Base-by-base conservation (phyloP, 1,140 invertebrate species). In the Zaprionus nigranus region DNA sequence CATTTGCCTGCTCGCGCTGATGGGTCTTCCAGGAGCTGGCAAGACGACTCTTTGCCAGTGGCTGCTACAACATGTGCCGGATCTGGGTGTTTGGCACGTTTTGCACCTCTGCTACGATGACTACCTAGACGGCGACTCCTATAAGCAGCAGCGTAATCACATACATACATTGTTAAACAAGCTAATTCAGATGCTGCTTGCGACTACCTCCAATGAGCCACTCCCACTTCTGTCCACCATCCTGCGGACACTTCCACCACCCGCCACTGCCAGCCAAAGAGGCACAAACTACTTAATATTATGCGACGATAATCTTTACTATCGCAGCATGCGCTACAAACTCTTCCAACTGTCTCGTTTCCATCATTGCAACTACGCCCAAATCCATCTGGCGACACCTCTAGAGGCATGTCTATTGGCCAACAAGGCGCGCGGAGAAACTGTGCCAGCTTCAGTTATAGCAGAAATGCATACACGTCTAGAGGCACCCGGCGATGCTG, bases 251-350 rank as follows among this genome's bases (percentile, higher is more conserved):
- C 30, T 2, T 51, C 5, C 13, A 34, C 20, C 12, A 34, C 9
- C 30, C 9, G 9, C 9, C 9, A 17, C 40, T 46, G 6, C 7
- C 40, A 1, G n/a, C 40, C n/a, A 17, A 17, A 17, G n/a, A 9
- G 40, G n/a, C n/a, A 46, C 40, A 9, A 57, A 57, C 7, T 73
- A 68, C 26, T 22, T 92, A 1, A 75, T 91, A 12, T 15, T 92
- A 9, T 91, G 90, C 61, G 91, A 92, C 71, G 91, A 92, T 54
- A 91, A 91, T 72, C 81, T 85, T 17, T 91, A 85, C 58, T 92
- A 92, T 63, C 74, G 70, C 59, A 92, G 91, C 34, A 92, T 92
- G 91, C 79, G 91, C 34, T 60, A 85, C 30, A 76, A 85, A 24
- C 46, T 92, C 0, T 69, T 90, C 20, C 86, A 91, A 58, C 34